Conservation (phyloP, 2,888 invertebrate species). For the Microctonus brassicae region DNA sequence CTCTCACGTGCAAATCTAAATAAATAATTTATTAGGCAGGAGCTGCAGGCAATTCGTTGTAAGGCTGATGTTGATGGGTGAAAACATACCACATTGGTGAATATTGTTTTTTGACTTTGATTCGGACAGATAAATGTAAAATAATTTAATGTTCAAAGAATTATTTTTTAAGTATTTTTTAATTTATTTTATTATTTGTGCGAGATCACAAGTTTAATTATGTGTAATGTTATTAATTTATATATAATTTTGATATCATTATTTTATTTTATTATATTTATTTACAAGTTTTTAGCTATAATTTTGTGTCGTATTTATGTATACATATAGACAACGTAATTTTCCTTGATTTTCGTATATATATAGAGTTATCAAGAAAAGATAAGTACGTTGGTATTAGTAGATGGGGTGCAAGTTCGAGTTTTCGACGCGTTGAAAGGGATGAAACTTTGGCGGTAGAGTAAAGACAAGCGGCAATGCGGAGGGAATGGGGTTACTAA, state of each 20-base stretch:
- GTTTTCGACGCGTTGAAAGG: constrained; percentile 42
- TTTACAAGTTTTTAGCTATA: too few species aligned
- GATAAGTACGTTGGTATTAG: constrained; percentile 28
- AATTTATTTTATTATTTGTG: neutral
- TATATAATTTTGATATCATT: too few species aligned
- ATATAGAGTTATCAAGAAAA: neutral
- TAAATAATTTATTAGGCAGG: constrained; percentile 54
- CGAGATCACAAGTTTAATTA: too few species aligned
- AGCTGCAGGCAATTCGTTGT: constrained; percentile 38
- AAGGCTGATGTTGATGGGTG: neutral
- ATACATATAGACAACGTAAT: neutral
- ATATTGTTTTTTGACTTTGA: neutral
- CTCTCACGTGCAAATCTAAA: constrained; percentile 56
- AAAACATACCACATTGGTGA: neutral
- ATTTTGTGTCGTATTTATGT: too few species aligned
- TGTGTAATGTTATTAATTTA: too few species aligned
- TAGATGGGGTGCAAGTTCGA: constrained; percentile 23
- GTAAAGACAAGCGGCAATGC: constrained; percentile 42
- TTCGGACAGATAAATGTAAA: neutral
- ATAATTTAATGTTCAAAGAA: neutral
- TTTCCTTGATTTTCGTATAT: neutral
- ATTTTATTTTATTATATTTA: too few species aligned
- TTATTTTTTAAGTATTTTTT: neutral
- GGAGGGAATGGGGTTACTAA: constrained; percentile 67
- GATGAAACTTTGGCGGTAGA: constrained; percentile 36